Evolutionary conservation across 2,888 invertebrate genomes (phyloP), one percentile per base, ranked within the genome.

Genomic region (Pseudoips prasinana): DNA sequence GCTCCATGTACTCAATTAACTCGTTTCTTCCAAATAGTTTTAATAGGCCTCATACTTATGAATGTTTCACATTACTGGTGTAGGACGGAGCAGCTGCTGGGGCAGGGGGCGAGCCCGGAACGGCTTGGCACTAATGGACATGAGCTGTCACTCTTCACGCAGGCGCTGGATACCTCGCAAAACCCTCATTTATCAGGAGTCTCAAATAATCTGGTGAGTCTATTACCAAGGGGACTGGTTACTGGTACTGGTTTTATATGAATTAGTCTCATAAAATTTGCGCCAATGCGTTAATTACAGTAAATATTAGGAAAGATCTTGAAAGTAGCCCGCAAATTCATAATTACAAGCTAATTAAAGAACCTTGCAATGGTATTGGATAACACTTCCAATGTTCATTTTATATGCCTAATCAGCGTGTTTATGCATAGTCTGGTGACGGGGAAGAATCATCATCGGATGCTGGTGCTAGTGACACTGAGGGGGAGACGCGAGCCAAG

Each of bases 361-460:
- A n/a, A n/a, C n/a, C n/a, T n/a, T n/a, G n/a, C n/a, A n/a, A n/a
- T n/a, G n/a, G n/a, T n/a, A n/a, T n/a, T n/a, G n/a, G n/a, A n/a
- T n/a, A n/a, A n/a, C n/a, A n/a, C n/a, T n/a, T n/a, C n/a, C n/a
- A n/a, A n/a, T n/a, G n/a, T n/a, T n/a, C n/a, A n/a, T n/a, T n/a
- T n/a, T n/a, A n/a, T n/a, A n/a, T n/a, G n/a, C n/a, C n/a, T 14
- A 14, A 14, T 14, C 14, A 2, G 14, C 14, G 14, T 5, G 5
- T 9, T 18, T 25, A 0, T 39, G 10, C 10, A 18, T 41, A 81
- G 81, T 80, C 80, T 22, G 86, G 82, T 1, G 87, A 94, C 23
- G 95, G 95, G 26, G 96, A 96, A 69, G 95, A 96, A 60, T 95
- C 95, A 47, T 95, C 95, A 45, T 95, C 95, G 61, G 96, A 95